These are phyloP conservation scores for Xenopus borealis DNA, from an alignment of 2,113 vertebrate species.

Conservation along the genomic window DNA sequence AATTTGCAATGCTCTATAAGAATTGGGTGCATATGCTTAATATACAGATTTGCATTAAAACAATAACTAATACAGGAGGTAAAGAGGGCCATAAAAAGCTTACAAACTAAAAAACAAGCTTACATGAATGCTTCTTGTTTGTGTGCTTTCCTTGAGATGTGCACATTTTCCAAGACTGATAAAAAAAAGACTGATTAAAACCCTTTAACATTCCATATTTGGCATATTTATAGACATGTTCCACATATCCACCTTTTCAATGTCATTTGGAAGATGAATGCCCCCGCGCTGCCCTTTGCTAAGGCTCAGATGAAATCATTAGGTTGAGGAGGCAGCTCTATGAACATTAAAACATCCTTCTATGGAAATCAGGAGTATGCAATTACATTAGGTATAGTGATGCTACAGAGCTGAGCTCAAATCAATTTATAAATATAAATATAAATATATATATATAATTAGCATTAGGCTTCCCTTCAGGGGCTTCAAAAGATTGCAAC, in stretches of 20 bases:
- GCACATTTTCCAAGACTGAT: no score
- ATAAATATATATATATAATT: background rate
- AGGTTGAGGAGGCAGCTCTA: background rate
- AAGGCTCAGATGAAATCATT: constrained; percentile 1
- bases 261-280: constrained; percentile 11
- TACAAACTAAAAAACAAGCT: no score
- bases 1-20: no score
- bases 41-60: no score
- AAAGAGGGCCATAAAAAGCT: no score
- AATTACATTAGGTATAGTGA: constrained; percentile 1
- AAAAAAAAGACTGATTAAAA: background rate
- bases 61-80: no score
- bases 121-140: no score
- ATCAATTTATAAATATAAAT: no score
- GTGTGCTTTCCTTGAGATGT: no score
- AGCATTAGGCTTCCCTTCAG: constrained; percentile 7
- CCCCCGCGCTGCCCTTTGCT: background rate
- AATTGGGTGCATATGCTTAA: no score
- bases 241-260: constrained; percentile 1
- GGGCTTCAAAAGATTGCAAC: background rate
- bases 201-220: background rate
- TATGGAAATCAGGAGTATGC: constrained; percentile 17
- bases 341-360: constrained; percentile 4
- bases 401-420: constrained; percentile 7
- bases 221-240: constrained; percentile 7